Evolutionary conservation across 2,113 vertebrate genomes (phyloP).

Genomic region (Eidolon helvum): DNA sequence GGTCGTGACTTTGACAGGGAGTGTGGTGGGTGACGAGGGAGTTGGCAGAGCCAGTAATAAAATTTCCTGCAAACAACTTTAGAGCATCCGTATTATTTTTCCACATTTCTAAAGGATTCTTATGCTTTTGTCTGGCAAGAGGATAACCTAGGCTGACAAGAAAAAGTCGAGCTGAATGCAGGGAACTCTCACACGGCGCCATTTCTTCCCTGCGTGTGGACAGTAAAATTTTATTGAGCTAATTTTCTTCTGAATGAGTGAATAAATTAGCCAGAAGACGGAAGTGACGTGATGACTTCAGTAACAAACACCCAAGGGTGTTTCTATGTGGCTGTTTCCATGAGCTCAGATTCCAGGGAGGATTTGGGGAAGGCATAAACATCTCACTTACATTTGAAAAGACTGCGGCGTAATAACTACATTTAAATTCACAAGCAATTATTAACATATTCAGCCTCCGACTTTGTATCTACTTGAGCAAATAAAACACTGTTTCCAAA

Average conservation of each 20-base stretch:
- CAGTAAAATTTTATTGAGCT: neutral
- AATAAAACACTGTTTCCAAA: neutral
- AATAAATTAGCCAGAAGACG: neutral
- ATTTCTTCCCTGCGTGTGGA: neutral
- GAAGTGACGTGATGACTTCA: neutral
- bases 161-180: neutral
- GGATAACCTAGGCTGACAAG: neutral
- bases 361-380: neutral
- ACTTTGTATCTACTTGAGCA: neutral
- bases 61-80: neutral
- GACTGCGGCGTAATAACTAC: no score
- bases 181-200: neutral
- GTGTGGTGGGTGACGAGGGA: rapidly evolving
- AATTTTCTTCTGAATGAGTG: neutral
- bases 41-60: neutral
- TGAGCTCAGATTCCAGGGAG: neutral
- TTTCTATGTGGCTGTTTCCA: rapidly evolving
- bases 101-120: neutral
- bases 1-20: neutral
- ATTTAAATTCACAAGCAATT: neutral
- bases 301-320: no score
- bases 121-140: neutral
- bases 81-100: neutral
- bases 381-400: neutral
- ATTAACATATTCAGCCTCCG: neutral